These are phyloP conservation scores for Bimastos eiseni DNA, from an alignment of 2,888 invertebrate genomes.

Conservation along the genomic window DNA sequence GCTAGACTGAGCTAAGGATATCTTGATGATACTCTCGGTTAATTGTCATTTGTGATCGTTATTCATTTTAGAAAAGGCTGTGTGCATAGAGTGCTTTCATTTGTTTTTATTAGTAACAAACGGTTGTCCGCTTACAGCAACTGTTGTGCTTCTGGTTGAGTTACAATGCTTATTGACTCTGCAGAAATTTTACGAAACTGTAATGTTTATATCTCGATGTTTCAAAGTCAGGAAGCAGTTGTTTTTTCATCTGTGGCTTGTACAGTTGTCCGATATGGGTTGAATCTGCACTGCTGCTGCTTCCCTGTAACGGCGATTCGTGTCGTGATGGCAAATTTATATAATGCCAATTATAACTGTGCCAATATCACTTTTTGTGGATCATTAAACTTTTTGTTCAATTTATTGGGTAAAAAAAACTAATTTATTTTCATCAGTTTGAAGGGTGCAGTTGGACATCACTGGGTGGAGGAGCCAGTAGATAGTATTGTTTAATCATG, in stretches of 20 bases:
- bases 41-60: not conserved
- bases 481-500: too few relatives aligned
- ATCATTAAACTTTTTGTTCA: too few relatives aligned
- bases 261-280: not conserved
- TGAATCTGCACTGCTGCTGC: not conserved
- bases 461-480: too few relatives aligned
- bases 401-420: too few relatives aligned
- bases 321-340: too few relatives aligned
- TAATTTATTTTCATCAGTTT: too few relatives aligned
- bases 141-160: not conserved
- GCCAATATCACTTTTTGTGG: too few relatives aligned
- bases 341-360: too few relatives aligned
- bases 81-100: not conserved
- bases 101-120: not conserved
- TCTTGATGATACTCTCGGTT: not conserved
- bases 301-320: too few relatives aligned
- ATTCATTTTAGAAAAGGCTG: not conserved
- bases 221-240: too few relatives aligned
- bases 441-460: too few relatives aligned
- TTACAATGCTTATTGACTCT: not conserved
- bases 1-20: not conserved
- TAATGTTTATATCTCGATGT: not conserved
- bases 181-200: not conserved
- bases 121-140: not conserved
- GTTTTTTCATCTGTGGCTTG: not conserved